Evolutionary conservation across 1,140 invertebrate species (phyloP).

Genomic region (Ceratitis capitata): DNA sequence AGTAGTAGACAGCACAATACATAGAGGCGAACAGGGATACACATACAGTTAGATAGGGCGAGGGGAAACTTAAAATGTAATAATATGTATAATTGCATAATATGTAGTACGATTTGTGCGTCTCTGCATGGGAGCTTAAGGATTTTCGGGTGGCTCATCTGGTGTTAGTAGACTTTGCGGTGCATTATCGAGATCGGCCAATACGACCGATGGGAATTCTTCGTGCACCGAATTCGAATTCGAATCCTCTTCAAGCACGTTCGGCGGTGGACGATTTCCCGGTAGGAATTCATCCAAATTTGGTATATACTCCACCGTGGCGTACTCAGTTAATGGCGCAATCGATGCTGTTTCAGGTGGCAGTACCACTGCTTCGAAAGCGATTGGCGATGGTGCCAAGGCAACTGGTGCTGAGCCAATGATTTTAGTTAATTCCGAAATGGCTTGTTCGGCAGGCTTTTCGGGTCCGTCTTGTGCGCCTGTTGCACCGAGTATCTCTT

Average conservation of each 20-base stretch:
- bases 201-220: conserved; percentile 53
- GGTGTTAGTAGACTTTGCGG: conserved; percentile 59
- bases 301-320: conserved; percentile 60
- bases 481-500: background rate
- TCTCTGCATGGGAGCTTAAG: conserved; percentile 40
- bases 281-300: conserved; percentile 48
- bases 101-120: background rate
- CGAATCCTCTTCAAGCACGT: conserved; percentile 57
- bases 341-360: background rate
- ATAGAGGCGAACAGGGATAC: background rate
- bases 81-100: background rate
- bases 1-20: conserved; percentile 2
- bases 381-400: background rate
- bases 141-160: conserved; percentile 59
- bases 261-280: conserved; percentile 40
- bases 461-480: background rate
- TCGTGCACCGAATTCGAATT: conserved; percentile 62
- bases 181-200: conserved; percentile 51
- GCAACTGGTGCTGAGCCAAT: background rate
- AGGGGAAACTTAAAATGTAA: background rate
- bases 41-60: background rate
- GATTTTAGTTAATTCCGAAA: conserved; percentile 7
- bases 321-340: conserved; percentile 53
- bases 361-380: background rate
- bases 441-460: background rate